Percentiles rank a stretch among this genome's conserved stretches.
phyloP scores from a whole-genome alignment of 1,140 invertebrate species.

The Matsumurasca onukii region DNA sequence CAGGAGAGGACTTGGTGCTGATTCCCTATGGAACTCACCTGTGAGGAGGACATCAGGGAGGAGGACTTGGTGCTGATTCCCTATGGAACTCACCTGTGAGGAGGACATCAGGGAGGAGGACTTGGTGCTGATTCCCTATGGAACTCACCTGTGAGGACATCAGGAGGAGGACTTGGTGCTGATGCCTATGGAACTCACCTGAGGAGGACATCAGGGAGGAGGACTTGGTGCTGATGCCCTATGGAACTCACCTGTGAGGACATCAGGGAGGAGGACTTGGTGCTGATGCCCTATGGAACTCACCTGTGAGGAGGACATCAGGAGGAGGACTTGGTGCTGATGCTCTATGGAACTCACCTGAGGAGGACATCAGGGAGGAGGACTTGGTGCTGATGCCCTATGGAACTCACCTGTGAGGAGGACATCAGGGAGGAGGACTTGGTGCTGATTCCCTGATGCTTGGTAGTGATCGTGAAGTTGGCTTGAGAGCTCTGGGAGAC shows the following conservation, averaged over 20 bases:
- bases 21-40: constrained; percentile 59
- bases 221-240: constrained; percentile 68
- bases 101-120: constrained; percentile 50
- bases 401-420: constrained; percentile 32
- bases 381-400: constrained; percentile 69
- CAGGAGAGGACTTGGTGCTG: constrained; percentile 61
- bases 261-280: no score
- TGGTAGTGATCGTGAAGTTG: constrained; percentile 72
- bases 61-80: constrained; percentile 68
- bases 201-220: constrained; percentile 45
- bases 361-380: constrained; percentile 45
- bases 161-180: no score
- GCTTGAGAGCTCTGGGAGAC: constrained; percentile 70
- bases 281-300: no score
- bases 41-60: constrained; percentile 35
- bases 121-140: constrained; percentile 68
- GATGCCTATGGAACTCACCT: no score
- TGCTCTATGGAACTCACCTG: constrained; percentile 55
- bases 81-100: no score
- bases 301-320: constrained; percentile 30
- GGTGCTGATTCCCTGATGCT: constrained; percentile 67
- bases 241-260: no score
- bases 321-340: constrained; percentile 64
- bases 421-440: constrained; percentile 55
- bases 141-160: no score